phyloP scores from a whole-genome alignment of 2,797 vertebrate genomes.

The Xenopus petersii region DNA sequence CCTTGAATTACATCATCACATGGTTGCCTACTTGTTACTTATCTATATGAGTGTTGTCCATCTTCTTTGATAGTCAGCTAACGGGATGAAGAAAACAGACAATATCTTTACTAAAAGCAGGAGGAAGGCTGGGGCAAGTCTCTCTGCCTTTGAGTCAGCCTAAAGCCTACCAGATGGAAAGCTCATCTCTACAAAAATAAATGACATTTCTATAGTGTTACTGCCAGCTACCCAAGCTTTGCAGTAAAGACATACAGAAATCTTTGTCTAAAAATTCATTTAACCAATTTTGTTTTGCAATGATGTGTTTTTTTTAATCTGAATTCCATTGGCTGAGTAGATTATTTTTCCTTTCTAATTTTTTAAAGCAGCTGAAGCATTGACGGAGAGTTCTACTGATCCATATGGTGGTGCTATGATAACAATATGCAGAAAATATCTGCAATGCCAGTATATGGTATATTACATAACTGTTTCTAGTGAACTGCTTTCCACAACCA shows the following conservation, averaged over 20 bases:
- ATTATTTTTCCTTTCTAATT: neutral
- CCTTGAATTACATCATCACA: slow-evolving; percentile 3
- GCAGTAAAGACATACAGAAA: slow-evolving; percentile 13
- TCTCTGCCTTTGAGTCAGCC: neutral
- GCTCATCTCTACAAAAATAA: neutral
- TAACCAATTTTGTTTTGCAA: neutral
- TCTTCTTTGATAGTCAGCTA: neutral
- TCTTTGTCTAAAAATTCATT: slow-evolving; percentile 5
- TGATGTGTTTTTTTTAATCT: neutral
- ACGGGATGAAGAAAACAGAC: too few species aligned
- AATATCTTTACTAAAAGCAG: too few species aligned
- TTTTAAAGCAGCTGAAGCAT: neutral
- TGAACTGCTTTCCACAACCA: slow-evolving; percentile 6
- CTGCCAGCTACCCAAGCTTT: slow-evolving; percentile 30
- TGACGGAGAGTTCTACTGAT: slow-evolving; percentile 4
- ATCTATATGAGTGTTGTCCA: neutral
- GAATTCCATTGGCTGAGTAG: neutral
- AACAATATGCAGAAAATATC: neutral
- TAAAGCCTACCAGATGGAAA: neutral
- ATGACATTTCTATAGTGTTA: slow-evolving; percentile 33
- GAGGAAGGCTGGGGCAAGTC: too few species aligned
- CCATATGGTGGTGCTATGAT: slow-evolving; percentile 18
- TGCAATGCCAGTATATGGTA: slow-evolving; percentile 3
- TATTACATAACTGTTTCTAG: slow-evolving; percentile 4
- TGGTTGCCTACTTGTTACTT: slow-evolving; percentile 15